Evolutionary conservation across 2,797 vertebrate species (phyloP).

Genomic region (Stomatorhinus walkeri): DNA sequence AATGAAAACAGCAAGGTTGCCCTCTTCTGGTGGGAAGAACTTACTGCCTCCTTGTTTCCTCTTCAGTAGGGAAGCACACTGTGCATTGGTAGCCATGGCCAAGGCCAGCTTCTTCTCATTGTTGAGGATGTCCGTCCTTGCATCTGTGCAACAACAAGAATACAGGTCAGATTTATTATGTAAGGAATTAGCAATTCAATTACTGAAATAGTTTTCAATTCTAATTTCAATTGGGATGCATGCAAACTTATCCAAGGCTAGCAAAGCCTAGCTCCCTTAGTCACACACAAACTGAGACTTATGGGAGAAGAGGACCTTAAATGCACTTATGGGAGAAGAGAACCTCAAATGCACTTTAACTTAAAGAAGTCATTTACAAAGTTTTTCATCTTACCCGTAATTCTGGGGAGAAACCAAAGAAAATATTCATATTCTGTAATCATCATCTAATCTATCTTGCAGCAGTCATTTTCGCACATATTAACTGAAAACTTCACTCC

Average conservation of each 20-base stretch:
- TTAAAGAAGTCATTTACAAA: background rate
- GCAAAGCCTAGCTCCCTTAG: background rate
- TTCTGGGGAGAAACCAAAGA: background rate
- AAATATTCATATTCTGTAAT: background rate
- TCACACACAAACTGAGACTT: background rate
- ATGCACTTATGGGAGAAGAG: background rate
- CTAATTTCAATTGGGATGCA: background rate
- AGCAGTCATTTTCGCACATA: background rate
- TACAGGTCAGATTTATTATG: background rate
- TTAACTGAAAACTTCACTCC: background rate
- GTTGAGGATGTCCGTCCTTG: conserved; percentile 82
- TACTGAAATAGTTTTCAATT: background rate
- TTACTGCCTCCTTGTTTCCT: conserved; percentile 69
- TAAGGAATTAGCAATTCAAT: background rate
- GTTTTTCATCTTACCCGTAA: background rate
- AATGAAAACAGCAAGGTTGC: conserved; percentile 11
- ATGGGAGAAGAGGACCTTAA: background rate
- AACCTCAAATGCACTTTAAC: background rate
- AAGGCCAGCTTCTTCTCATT: conserved; percentile 92
- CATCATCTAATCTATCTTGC: background rate
- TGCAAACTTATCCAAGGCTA: background rate
- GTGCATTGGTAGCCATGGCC: conserved; percentile 91
- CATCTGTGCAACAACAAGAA: conserved; percentile 58
- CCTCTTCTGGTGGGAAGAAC: conserved; percentile 32
- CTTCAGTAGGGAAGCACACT: conserved; percentile 84